Evolutionary conservation across 2,797 vertebrate genomes (phyloP).

Genomic region (Microhierax caerulescens): DNA sequence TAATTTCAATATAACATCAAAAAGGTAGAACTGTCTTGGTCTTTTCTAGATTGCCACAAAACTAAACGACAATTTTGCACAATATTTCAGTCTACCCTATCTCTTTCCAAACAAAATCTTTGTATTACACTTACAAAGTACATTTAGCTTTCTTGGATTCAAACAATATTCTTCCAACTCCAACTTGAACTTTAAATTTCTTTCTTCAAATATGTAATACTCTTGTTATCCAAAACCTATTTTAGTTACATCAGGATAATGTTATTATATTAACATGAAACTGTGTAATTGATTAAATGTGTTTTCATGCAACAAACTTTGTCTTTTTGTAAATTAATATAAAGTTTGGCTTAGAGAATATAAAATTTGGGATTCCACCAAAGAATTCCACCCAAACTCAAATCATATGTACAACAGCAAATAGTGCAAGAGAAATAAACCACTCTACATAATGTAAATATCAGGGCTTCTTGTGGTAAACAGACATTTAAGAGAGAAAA

Average conservation of each 20-base stretch:
- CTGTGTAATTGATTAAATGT: not conserved
- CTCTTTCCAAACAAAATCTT: not conserved
- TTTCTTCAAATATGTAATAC: not conserved
- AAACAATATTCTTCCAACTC: not conserved
- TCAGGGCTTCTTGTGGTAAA: not conserved
- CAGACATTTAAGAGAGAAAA: not conserved
- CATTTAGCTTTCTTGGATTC: not conserved
- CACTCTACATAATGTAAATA: not conserved
- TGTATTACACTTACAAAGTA: not conserved
- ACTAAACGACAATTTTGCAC: not conserved
- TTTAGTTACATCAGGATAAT: not conserved
- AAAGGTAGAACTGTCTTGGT: not conserved
- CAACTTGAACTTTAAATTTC: not conserved
- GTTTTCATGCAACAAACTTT: not conserved
- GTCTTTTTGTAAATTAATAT: not conserved
- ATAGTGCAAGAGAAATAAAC: not conserved
- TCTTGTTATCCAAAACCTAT: not conserved
- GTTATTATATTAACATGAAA: not conserved
- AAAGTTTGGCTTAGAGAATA: not conserved
- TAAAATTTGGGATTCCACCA: not conserved
- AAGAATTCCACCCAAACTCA: not conserved
- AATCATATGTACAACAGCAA: not conserved
- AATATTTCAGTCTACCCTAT: not conserved
- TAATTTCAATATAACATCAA: not conserved
- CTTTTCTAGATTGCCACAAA: not conserved